phyloP scores from a whole-genome alignment of 2,797 vertebrate genomes.

The Steatocranus sp. region DNA sequence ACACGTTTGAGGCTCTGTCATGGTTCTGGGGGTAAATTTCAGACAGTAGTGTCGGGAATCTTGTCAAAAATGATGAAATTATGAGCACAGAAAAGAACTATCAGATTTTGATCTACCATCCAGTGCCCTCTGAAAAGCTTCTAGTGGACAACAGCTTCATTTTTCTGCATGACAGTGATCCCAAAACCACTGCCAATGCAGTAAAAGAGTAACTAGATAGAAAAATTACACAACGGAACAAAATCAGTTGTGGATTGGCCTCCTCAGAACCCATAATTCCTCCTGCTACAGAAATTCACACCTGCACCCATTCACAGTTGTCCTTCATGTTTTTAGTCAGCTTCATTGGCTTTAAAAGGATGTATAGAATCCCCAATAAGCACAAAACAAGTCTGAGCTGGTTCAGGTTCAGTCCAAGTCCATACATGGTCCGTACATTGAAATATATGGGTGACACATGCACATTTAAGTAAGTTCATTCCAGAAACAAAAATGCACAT shows the following conservation, averaged over 20 bases:
- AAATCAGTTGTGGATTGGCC: background rate
- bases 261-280: background rate
- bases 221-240: background rate
- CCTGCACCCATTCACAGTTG: background rate
- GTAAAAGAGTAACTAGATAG: background rate
- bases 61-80: background rate
- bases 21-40: background rate
- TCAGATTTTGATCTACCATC: background rate
- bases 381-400: background rate
- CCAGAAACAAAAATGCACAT: background rate
- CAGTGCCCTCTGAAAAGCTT: background rate
- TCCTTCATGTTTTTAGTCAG: background rate
- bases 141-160: background rate
- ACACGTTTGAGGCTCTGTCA: background rate
- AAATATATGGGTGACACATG: background rate
- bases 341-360: background rate
- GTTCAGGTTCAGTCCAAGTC: background rate
- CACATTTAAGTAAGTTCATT: background rate
- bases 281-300: background rate
- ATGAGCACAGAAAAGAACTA: background rate
- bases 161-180: background rate
- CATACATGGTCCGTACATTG: background rate
- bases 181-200: background rate
- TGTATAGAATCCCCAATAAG: background rate
- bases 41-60: background rate